Percentiles rank a stretch among this genome's conserved stretches.
Conservation (phyloP, 2,888 invertebrate species). For the Nymphalis polychloros region DNA sequence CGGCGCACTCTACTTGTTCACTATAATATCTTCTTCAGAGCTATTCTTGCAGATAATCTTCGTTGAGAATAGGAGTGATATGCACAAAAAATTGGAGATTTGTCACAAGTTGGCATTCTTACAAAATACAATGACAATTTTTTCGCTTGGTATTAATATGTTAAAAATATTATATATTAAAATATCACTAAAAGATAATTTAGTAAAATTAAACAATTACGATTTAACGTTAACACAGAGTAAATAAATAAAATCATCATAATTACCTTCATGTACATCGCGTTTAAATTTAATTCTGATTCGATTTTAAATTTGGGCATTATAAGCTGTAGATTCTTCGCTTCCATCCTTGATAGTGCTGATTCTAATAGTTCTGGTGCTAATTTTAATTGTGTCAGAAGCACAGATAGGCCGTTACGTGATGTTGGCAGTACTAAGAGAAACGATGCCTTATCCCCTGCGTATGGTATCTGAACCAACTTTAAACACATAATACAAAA, state of each 20-base stretch:
- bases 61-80: too few relatives aligned
- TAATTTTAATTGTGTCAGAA: constrained; percentile 51
- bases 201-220: too few relatives aligned
- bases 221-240: too few relatives aligned
- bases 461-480: constrained; percentile 88
- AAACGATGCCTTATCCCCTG: constrained; percentile 84
- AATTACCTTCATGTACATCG: constrained; percentile 50
- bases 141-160: too few relatives aligned
- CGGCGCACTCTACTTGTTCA: neutral
- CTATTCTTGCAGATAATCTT: too few relatives aligned
- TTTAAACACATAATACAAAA: constrained; percentile 46
- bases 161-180: too few relatives aligned
- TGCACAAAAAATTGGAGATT: too few relatives aligned
- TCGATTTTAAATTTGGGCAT: constrained; percentile 85
- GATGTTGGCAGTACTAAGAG: constrained; percentile 86
- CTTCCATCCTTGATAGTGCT: constrained; percentile 76
- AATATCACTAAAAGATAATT: too few relatives aligned
- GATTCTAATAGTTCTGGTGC: constrained; percentile 50
- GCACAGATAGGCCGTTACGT: constrained; percentile 77
- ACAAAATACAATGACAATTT: too few relatives aligned
- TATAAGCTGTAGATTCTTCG: constrained; percentile 73
- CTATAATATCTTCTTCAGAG: too few relatives aligned
- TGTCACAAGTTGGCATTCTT: too few relatives aligned
- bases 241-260: neutral
- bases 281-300: constrained; percentile 44